These are phyloP conservation scores for Panthera uncia DNA, from an alignment of 2,113 vertebrate genomes.

Conservation along the genomic window DNA sequence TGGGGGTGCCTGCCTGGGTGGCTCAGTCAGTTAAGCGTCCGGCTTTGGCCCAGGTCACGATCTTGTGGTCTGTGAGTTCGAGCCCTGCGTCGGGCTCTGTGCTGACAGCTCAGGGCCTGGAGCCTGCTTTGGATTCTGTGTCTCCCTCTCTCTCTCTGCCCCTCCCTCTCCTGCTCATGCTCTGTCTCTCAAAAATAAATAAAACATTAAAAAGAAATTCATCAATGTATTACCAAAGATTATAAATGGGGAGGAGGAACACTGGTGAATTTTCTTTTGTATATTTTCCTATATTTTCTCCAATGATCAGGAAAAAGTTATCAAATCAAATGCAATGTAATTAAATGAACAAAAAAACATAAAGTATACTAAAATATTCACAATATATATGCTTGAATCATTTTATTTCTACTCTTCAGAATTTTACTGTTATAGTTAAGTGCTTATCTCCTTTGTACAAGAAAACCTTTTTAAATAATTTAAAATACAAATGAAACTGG, in stretches of 20 bases:
- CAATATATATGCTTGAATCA: neutral
- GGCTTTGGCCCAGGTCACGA: too few relatives aligned
- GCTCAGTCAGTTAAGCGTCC: too few relatives aligned
- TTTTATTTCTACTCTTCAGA: neutral
- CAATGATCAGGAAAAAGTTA: neutral
- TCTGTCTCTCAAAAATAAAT: too few relatives aligned
- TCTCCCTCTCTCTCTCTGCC: too few relatives aligned
- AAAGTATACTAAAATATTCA: neutral
- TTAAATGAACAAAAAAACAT: neutral
- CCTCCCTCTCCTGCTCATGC: too few relatives aligned
- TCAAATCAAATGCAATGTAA: neutral
- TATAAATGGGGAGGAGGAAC: neutral
- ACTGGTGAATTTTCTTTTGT: neutral
- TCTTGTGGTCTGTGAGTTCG: too few relatives aligned
- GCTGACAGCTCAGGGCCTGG: too few relatives aligned
- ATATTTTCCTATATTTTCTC: conserved; percentile 30
- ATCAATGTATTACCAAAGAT: neutral
- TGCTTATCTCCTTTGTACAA: neutral
- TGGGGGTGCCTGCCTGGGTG: too few relatives aligned
- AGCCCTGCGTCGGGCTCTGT: too few relatives aligned
- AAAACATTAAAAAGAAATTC: neutral
- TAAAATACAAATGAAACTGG: neutral
- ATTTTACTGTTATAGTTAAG: neutral
- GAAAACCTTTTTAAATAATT: neutral
- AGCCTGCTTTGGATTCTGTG: too few relatives aligned